Evolutionary conservation across 2,888 invertebrate genomes (phyloP).

Genomic region (Galerucella pusilla): DNA sequence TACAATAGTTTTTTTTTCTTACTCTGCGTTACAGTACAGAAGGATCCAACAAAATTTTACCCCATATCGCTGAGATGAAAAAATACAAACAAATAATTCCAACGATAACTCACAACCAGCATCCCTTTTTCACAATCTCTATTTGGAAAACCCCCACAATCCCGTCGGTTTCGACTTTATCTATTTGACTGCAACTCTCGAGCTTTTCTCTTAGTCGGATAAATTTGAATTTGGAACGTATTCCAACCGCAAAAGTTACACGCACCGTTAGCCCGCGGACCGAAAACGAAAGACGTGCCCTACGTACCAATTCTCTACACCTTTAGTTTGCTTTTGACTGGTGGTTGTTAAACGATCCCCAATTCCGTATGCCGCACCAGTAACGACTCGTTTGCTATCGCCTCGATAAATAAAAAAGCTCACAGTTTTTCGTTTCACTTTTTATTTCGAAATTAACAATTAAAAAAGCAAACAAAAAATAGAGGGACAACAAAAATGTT

Average conservation of each 20-base stretch:
- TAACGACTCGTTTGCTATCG: conserved; percentile 53
- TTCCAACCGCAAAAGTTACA: conserved; percentile 57
- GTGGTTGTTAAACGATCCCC: conserved; percentile 55
- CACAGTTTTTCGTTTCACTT: conserved; percentile 33
- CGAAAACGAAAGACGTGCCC: conserved; percentile 54
- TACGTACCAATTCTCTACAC: conserved; percentile 52
- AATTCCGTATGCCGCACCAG: conserved; percentile 56
- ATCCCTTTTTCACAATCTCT: background rate
- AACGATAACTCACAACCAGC: background rate
- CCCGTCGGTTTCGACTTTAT: conserved; percentile 12
- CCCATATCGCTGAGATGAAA: background rate
- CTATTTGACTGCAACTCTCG: conserved; percentile 22
- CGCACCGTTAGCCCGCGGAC: conserved; percentile 64
- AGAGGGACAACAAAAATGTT: background rate
- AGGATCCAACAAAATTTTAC: too few relatives aligned
- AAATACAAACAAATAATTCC: background rate
- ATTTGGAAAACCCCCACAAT: conserved; percentile 11
- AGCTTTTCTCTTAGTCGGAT: conserved; percentile 30
- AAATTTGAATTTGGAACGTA: conserved; percentile 36
- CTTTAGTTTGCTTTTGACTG: conserved; percentile 43
- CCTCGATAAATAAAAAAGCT: conserved; percentile 26
- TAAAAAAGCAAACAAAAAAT: background rate
- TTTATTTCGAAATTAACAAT: conserved; percentile 16
- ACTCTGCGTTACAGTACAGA: too few relatives aligned
- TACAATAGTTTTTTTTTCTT: background rate